Evolutionary conservation across 2,888 invertebrate genomes (phyloP).

Genomic region (Agrochola litura): DNA sequence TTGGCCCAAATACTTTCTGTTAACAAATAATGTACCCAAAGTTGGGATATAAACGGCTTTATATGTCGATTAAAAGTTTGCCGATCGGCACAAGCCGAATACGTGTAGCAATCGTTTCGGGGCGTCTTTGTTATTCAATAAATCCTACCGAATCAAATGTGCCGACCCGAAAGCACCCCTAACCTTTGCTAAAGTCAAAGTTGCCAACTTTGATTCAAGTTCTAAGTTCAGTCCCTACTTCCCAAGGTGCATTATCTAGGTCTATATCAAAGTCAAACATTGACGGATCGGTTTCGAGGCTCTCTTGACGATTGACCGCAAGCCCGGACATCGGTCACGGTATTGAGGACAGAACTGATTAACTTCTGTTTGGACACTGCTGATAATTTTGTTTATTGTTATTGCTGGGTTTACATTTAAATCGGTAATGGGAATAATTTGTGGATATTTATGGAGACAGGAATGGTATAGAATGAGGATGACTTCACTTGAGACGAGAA

Average conservation of each 20-base stretch:
- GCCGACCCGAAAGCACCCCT: not conserved
- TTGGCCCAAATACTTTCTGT: not conserved
- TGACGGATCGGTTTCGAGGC: constrained; percentile 26
- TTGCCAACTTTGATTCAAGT: not conserved
- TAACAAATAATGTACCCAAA: too few relatives aligned
- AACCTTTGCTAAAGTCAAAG: not conserved
- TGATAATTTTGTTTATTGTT: constrained; percentile 22
- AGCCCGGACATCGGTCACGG: constrained; percentile 32
- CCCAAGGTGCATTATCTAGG: constrained; percentile 35
- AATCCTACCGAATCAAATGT: not conserved
- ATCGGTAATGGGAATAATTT: not conserved
- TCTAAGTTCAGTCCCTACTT: not conserved
- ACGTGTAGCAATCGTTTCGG: too few relatives aligned
- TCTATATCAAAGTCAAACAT: constrained; percentile 43
- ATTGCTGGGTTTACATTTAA: not conserved
- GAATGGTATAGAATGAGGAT: not conserved
- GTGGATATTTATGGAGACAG: not conserved
- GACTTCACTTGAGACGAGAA: not conserved
- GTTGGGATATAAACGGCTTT: too few relatives aligned
- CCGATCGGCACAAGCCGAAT: not conserved
- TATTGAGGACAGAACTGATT: constrained; percentile 40
- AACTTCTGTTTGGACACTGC: too few relatives aligned
- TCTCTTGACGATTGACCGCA: constrained; percentile 33
- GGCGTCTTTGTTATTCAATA: not conserved
- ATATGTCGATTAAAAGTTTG: too few relatives aligned